Conservation (phyloP, 2,888 invertebrate genomes). For the Noctuana brunneofusca region DNA sequence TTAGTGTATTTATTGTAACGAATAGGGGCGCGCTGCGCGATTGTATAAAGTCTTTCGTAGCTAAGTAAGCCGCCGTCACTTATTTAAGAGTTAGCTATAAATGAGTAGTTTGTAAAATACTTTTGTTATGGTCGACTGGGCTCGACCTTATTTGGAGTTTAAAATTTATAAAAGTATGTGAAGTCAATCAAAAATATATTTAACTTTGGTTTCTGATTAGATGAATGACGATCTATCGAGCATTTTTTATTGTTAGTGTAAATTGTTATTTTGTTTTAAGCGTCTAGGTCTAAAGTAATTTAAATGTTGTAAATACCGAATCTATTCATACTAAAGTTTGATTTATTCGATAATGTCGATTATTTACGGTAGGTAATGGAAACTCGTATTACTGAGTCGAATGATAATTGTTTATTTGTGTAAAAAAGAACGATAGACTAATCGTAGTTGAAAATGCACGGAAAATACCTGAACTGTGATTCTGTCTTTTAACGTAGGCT, state of each 20-base stretch:
- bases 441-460: constrained; percentile 71
- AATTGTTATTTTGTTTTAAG: constrained; percentile 83
- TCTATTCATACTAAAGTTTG: constrained; percentile 75
- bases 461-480: constrained; percentile 81
- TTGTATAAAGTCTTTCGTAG: constrained; percentile 59
- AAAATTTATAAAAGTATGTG: constrained; percentile 71
- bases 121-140: constrained; percentile 81
- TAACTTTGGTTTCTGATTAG: constrained; percentile 76
- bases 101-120: constrained; percentile 76
- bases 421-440: constrained; percentile 63
- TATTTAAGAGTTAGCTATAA: constrained; percentile 71
- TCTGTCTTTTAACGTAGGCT: constrained; percentile 81
- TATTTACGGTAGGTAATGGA: constrained; percentile 74
- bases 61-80: constrained; percentile 64
- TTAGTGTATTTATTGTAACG: constrained; percentile 61
- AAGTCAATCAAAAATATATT: constrained; percentile 76
- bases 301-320: constrained; percentile 78
- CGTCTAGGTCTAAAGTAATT: constrained; percentile 77
- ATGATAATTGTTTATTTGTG: constrained; percentile 69
- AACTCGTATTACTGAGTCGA: constrained; percentile 74
- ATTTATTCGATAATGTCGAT: constrained; percentile 67
- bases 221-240: constrained; percentile 78
- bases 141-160: constrained; percentile 80
- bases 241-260: constrained; percentile 82
- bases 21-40: constrained; percentile 47